phyloP scores from a whole-genome alignment of 2,113 vertebrate genomes.

The Pachycephala philippinensis region DNA sequence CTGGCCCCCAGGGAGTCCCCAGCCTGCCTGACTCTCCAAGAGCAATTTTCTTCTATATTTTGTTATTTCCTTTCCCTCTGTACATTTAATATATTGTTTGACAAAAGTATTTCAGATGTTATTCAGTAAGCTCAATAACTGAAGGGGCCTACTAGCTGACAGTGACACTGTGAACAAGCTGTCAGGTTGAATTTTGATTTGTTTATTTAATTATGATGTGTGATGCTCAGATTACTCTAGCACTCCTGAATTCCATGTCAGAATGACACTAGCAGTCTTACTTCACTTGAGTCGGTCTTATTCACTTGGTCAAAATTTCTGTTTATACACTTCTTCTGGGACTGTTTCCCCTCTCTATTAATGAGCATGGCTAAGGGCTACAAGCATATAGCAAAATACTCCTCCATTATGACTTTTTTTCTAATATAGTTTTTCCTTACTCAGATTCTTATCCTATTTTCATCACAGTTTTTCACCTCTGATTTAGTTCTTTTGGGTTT shows the following conservation, averaged over 20 bases:
- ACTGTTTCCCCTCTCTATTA: background rate
- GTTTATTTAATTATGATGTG: background rate
- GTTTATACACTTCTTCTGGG: background rate
- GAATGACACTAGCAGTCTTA: background rate
- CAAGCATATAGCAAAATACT: background rate
- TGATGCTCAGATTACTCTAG: background rate
- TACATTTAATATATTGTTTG: background rate
- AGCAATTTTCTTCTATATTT: rapidly evolving
- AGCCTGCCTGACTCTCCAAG: rapidly evolving
- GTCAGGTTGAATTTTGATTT: background rate
- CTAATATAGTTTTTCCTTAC: background rate
- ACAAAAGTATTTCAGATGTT: background rate
- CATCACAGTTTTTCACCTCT: background rate
- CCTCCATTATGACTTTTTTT: rapidly evolving
- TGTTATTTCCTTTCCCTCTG: background rate
- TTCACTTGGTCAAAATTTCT: background rate
- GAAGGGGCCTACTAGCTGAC: background rate
- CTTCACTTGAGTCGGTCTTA: background rate
- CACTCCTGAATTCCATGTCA: background rate
- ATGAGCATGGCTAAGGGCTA: background rate
- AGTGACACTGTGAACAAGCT: background rate
- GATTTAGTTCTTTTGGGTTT: background rate
- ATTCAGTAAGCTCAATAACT: background rate
- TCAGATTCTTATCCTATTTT: background rate
- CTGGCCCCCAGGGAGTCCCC: rapidly evolving